phyloP scores from a whole-genome alignment of 1,140 invertebrate species.

The Macrostomum lignano region DNA sequence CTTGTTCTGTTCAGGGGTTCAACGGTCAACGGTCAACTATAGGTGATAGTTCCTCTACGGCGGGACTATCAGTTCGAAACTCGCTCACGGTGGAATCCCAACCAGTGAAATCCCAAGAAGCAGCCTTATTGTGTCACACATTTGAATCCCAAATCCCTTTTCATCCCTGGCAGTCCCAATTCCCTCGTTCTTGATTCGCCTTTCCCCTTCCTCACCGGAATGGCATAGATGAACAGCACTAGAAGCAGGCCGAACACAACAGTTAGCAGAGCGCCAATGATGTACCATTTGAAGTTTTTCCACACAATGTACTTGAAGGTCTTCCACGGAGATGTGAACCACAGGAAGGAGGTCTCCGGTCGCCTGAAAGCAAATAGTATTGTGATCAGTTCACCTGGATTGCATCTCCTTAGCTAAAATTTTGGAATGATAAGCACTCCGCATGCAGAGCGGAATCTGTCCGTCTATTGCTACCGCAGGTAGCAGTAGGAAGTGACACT shows the following conservation, averaged over 20 bases:
- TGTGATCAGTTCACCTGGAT: neutral
- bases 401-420: neutral
- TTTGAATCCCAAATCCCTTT: too few species aligned
- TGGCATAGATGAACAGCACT: slow-evolving; percentile 27
- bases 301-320: slow-evolving; percentile 29
- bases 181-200: too few species aligned
- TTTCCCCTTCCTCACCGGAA: slow-evolving; percentile 33
- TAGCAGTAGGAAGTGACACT: neutral
- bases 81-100: too few species aligned
- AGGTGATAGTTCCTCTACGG: too few species aligned
- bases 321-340: slow-evolving; percentile 31
- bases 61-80: too few species aligned
- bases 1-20: too few species aligned
- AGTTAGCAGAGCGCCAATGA: slow-evolving; percentile 24
- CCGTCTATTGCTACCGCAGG: neutral
- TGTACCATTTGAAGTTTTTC: slow-evolving; percentile 30
- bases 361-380: slow-evolving; percentile 15
- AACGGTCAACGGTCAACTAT: too few species aligned
- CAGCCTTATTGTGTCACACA: too few species aligned
- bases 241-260: slow-evolving; percentile 19
- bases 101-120: too few species aligned
- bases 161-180: too few species aligned
- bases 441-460: neutral
- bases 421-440: neutral
- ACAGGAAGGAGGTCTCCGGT: slow-evolving; percentile 31